These are phyloP conservation scores for Diuraphis noxia DNA, from an alignment of 1,140 invertebrate genomes.

Conservation along the genomic window DNA sequence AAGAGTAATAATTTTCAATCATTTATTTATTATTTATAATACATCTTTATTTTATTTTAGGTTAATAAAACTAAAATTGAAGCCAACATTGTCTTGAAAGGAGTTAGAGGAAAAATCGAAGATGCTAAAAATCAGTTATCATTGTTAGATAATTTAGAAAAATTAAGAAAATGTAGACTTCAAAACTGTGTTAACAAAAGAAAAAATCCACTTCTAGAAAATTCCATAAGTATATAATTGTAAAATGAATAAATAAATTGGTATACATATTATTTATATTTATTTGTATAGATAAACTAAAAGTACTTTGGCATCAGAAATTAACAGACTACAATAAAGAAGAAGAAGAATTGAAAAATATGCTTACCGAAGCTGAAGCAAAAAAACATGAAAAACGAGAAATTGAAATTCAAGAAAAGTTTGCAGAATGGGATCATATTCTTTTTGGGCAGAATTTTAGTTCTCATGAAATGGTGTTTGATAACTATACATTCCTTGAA, in stretches of 20 bases:
- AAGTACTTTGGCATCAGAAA: slow-evolving; percentile 57
- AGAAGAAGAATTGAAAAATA: slow-evolving; percentile 56
- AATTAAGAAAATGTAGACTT: slow-evolving; percentile 67
- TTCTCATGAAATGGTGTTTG: slow-evolving; percentile 16
- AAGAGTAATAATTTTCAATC: slow-evolving; percentile 61
- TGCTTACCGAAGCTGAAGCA: slow-evolving; percentile 61
- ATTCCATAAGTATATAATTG: slow-evolving; percentile 51
- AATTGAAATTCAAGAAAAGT: slow-evolving; percentile 62
- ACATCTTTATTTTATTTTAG: slow-evolving; percentile 59
- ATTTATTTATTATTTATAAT: slow-evolving; percentile 5
- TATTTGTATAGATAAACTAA: neutral
- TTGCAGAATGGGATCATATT: slow-evolving; percentile 63
- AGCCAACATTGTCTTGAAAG: slow-evolving; percentile 70
- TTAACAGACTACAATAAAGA: slow-evolving; percentile 60
- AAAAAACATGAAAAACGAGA: slow-evolving; percentile 61
- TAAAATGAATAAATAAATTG: slow-evolving; percentile 17
- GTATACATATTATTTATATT: neutral
- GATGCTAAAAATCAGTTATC: slow-evolving; percentile 69
- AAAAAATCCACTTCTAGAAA: slow-evolving; percentile 62
- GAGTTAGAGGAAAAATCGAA: slow-evolving; percentile 70
- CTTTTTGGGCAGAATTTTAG: slow-evolving; percentile 55
- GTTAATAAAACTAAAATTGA: slow-evolving; percentile 69
- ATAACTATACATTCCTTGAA: slow-evolving; percentile 55
- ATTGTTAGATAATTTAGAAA: slow-evolving; percentile 67
- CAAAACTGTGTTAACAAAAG: slow-evolving; percentile 67